These are phyloP conservation scores for Montipora efflorescens DNA, from an alignment of 64 coral and sea anemone genomes.

Conservation along the genomic window DNA sequence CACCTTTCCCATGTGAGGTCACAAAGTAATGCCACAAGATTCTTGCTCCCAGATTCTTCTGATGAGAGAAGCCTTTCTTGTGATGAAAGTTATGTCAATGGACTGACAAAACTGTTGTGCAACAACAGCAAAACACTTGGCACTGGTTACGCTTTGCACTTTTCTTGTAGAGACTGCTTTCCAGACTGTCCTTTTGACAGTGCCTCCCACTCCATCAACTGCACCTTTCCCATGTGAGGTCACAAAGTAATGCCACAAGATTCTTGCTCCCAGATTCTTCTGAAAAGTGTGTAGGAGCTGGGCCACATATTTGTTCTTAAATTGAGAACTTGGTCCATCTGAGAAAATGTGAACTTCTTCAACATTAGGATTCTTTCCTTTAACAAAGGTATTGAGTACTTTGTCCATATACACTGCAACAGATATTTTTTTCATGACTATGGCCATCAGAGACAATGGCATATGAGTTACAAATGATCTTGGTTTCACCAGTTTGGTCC, in stretches of 20 bases:
- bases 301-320: conserved; percentile 62
- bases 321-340: conserved; percentile 23
- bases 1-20: conserved; percentile 64
- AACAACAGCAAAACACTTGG: conserved; percentile 6
- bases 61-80: not conserved
- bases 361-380: conserved; percentile 26
- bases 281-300: conserved; percentile 32
- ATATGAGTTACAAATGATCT: conserved; percentile 34
- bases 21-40: conserved; percentile 69
- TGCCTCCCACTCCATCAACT: conserved; percentile 67
- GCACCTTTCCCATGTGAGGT: conserved; percentile 67
- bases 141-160: conserved; percentile 39
- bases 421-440: conserved; percentile 54
- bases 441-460: conserved; percentile 56
- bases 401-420: conserved; percentile 54
- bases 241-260: conserved; percentile 67
- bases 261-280: conserved; percentile 11
- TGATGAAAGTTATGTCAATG: not conserved
- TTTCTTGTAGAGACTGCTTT: conserved; percentile 53
- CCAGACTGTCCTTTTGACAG: conserved; percentile 66
- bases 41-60: conserved; percentile 23
- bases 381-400: conserved; percentile 31
- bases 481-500: conserved; percentile 27
- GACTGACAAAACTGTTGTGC: conserved; percentile 23
- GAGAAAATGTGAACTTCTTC: conserved; percentile 45